Percentiles rank a stretch among this genome's conserved stretches.
phyloP scores from a whole-genome alignment of 1,140 invertebrate genomes.

The Zaprionus tsacasi region DNA sequence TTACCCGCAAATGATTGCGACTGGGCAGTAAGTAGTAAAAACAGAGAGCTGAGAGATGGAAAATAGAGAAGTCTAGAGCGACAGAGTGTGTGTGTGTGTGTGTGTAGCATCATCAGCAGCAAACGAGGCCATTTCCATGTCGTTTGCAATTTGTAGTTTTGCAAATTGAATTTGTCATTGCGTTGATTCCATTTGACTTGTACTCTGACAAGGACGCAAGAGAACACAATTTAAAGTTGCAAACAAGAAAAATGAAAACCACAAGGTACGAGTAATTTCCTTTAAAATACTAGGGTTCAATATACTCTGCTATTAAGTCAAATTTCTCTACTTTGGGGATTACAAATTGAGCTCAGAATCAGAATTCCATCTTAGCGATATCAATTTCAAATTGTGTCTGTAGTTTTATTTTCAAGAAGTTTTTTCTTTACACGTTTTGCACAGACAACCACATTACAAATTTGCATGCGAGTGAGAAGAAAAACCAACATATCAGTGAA shows the following conservation, averaged over 20 bases:
- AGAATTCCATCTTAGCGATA: not conserved
- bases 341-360: not conserved
- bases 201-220: conserved; percentile 14
- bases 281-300: conserved; percentile 15
- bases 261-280: conserved; percentile 5
- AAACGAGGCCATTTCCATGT: conserved; percentile 4
- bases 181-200: conserved; percentile 38
- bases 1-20: conserved; percentile 29
- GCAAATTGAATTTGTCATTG: conserved; percentile 48
- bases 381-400: not conserved
- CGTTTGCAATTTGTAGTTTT: conserved; percentile 20
- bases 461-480: conserved; percentile 44
- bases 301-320: conserved; percentile 18
- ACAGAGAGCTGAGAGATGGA: not conserved
- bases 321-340: not conserved
- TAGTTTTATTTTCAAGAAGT: not conserved
- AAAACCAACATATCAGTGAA: conserved; percentile 48
- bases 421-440: not conserved
- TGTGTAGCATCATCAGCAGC: not conserved
- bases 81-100: not conserved
- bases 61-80: not conserved
- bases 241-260: conserved; percentile 1
- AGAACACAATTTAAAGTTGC: not conserved
- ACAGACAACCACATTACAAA: conserved; percentile 36
- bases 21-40: not conserved